phyloP scores from a whole-genome alignment of 2,888 invertebrate genomes.

The Nyleta sp. region DNA sequence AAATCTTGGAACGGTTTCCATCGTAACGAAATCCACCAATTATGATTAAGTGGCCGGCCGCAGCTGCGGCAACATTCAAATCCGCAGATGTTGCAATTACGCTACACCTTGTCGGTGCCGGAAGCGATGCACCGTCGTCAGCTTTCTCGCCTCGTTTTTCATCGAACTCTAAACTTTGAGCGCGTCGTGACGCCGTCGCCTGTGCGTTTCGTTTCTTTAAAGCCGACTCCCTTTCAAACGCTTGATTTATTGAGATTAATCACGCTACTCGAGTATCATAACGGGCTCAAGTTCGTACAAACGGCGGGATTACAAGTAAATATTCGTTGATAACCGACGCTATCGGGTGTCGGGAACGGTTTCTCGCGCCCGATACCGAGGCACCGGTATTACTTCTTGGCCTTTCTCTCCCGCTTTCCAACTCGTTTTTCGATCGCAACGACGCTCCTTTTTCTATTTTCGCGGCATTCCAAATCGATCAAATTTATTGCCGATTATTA shows the following conservation, averaged over 20 bases:
- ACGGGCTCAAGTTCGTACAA: too few relatives aligned
- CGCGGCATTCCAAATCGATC: too few relatives aligned
- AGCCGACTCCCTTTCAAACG: not conserved
- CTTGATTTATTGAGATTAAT: slow-evolving; percentile 20
- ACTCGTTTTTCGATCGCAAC: too few relatives aligned
- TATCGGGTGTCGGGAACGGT: too few relatives aligned
- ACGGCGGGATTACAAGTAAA: too few relatives aligned
- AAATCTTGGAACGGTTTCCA: too few relatives aligned
- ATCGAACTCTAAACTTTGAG: slow-evolving; percentile 8
- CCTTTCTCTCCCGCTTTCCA: too few relatives aligned
- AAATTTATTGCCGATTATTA: too few relatives aligned
- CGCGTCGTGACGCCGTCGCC: not conserved
- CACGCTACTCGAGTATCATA: slow-evolving; percentile 1
- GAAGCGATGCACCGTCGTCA: slow-evolving; percentile 4
- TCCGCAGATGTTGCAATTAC: slow-evolving; percentile 26
- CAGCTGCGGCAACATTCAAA: slow-evolving; percentile 25
- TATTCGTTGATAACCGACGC: not conserved
- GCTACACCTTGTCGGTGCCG: slow-evolving; percentile 11
- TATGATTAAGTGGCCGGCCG: not conserved
- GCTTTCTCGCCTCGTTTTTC: slow-evolving; percentile 12
- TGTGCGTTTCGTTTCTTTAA: slow-evolving; percentile 1
- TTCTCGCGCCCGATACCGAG: too few relatives aligned
- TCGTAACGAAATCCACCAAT: too few relatives aligned
- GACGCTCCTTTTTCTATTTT: too few relatives aligned
- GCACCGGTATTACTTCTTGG: not conserved